Conservation (phyloP, 2,888 invertebrate species). For the Andrena haemorrhoa region DNA sequence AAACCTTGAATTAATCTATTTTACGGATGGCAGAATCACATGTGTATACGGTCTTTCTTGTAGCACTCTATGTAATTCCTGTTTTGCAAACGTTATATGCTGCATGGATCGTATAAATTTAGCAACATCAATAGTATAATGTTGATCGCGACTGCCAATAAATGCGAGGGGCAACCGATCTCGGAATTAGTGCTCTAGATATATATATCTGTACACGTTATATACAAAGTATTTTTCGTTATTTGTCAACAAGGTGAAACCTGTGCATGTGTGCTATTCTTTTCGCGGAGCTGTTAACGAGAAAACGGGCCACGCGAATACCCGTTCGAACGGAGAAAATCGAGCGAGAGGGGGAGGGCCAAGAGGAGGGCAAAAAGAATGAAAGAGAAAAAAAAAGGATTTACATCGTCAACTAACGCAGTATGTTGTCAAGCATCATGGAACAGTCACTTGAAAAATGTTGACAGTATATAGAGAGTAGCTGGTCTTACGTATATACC, state of each 20-base stretch:
- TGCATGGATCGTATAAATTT: slow-evolving; percentile 60
- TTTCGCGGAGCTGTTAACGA: background rate
- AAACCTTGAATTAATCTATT: slow-evolving; percentile 57
- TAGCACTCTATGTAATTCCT: slow-evolving; percentile 43
- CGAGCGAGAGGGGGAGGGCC: slow-evolving; percentile 1
- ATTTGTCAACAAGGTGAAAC: slow-evolving; percentile 37
- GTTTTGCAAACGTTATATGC: slow-evolving; percentile 58
- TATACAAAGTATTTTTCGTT: slow-evolving; percentile 43
- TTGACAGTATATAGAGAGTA: slow-evolving; percentile 69
- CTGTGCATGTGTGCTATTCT: background rate
- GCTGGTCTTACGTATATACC: slow-evolving; percentile 60
- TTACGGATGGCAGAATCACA: slow-evolving; percentile 46
- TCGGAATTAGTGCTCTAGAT: slow-evolving; percentile 52
- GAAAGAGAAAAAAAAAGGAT: slow-evolving; percentile 38
- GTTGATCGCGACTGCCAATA: slow-evolving; percentile 66
- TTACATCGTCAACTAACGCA: slow-evolving; percentile 62
- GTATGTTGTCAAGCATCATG: slow-evolving; percentile 67
- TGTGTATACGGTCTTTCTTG: slow-evolving; percentile 36
- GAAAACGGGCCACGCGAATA: background rate
- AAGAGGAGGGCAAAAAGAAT: background rate
- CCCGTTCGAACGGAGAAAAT: slow-evolving; percentile 17
- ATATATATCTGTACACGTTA: slow-evolving; percentile 29
- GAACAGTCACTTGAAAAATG: slow-evolving; percentile 67
- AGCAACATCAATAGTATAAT: slow-evolving; percentile 64
- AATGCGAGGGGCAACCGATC: slow-evolving; percentile 58